phyloP scores from a whole-genome alignment of 2,888 invertebrate species.

The Mesorhabditis sp. region DNA sequence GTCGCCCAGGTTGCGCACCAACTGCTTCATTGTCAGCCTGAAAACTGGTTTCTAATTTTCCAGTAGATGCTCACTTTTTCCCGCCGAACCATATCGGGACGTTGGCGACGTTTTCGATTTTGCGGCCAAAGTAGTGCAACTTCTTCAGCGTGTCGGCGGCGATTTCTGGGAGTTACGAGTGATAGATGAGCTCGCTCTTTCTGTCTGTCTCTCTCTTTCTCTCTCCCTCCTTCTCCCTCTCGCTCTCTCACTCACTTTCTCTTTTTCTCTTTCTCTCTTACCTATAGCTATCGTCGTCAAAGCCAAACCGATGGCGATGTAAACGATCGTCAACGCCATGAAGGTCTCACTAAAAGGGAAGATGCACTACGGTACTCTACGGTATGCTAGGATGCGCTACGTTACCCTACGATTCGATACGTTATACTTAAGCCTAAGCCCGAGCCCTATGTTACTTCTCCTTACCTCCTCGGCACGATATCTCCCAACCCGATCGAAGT shows the following conservation, averaged over 20 bases:
- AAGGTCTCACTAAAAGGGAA: constrained; percentile 42
- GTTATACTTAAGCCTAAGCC: background rate
- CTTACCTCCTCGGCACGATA: constrained; percentile 41
- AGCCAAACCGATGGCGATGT: constrained; percentile 53
- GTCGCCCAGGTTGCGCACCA: constrained; percentile 53
- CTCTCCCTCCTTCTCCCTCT: constrained; percentile 2
- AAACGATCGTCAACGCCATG: constrained; percentile 52
- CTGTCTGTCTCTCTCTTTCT: background rate
- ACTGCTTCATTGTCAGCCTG: constrained; percentile 52
- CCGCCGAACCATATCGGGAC: constrained; percentile 56
- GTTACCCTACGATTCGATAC: background rate
- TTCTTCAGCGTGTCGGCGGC: constrained; percentile 53
- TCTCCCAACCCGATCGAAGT: constrained; percentile 54
- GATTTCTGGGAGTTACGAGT: constrained; percentile 29
- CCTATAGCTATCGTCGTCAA: constrained; percentile 54
- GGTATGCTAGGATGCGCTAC: background rate
- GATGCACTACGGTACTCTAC: background rate
- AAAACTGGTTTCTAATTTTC: constrained; percentile 5
- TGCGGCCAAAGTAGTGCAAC: constrained; percentile 53
- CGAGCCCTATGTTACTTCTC: background rate
- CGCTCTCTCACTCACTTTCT: too few species aligned
- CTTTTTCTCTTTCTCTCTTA: background rate
- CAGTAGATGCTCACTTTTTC: constrained; percentile 36
- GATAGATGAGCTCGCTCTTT: background rate
- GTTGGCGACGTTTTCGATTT: constrained; percentile 54